phyloP scores from a whole-genome alignment of 2,113 vertebrate genomes.

The Cichladusa arquata region DNA sequence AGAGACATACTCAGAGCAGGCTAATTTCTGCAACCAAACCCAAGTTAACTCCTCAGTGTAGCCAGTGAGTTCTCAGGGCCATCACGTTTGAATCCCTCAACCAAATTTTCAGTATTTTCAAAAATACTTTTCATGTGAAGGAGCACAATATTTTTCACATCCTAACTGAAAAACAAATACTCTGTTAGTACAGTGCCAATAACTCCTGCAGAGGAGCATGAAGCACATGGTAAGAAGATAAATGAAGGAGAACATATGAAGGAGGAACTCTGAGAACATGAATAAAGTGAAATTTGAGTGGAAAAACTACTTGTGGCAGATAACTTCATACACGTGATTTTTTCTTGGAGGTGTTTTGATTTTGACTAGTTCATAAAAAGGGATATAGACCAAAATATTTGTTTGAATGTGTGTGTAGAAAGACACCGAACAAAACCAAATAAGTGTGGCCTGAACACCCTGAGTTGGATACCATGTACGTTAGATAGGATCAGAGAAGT shows the following conservation, averaged over 20 bases:
- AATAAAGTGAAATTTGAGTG: background rate
- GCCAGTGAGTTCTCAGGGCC: background rate
- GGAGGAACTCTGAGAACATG: background rate
- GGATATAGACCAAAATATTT: background rate
- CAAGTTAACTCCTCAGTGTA: background rate
- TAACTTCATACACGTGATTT: background rate
- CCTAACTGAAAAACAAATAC: background rate
- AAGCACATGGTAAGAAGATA: background rate
- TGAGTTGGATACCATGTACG: accelerated
- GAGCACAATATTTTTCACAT: background rate
- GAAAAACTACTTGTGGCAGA: background rate
- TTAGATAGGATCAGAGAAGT: background rate
- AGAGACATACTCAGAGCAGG: background rate
- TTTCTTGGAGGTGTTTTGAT: background rate
- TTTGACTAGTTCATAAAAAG: background rate
- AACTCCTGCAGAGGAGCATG: background rate
- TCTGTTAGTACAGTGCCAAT: background rate
- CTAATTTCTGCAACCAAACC: background rate
- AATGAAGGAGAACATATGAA: background rate
- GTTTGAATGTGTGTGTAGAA: background rate
- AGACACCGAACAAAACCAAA: background rate
- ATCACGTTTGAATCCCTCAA: background rate
- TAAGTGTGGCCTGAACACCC: background rate
- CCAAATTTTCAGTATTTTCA: background rate
- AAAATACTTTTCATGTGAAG: background rate